phyloP scores from a whole-genome alignment of 2,113 vertebrate genomes.

The Elanoides forficatus region DNA sequence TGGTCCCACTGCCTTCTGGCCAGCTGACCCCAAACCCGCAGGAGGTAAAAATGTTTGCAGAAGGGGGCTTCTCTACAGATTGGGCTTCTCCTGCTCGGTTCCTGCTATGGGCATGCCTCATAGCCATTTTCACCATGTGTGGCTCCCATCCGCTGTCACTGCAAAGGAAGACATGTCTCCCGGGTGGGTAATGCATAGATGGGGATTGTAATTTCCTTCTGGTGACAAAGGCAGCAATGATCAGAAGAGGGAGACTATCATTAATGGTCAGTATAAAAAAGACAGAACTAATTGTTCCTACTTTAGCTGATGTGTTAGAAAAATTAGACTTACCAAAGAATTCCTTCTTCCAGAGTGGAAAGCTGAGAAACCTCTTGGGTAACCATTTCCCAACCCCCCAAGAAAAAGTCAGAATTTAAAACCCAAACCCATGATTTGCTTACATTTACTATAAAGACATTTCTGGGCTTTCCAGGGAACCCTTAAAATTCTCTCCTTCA shows the following conservation, averaged over 20 bases:
- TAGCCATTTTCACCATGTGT: neutral
- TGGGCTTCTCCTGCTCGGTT: neutral
- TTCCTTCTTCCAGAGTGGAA: neutral
- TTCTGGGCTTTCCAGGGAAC: neutral
- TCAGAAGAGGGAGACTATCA: neutral
- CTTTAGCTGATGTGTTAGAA: neutral
- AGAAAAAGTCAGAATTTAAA: neutral
- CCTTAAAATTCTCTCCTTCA: neutral
- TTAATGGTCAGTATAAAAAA: neutral
- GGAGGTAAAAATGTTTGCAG: neutral
- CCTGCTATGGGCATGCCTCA: neutral
- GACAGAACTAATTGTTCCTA: neutral
- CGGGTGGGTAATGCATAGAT: neutral
- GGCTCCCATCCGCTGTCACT: accelerated
- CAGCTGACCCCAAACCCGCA: neutral
- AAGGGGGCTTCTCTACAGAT: neutral
- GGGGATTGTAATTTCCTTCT: neutral
- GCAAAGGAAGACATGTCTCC: neutral
- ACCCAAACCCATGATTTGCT: neutral
- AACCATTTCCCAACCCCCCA: accelerated
- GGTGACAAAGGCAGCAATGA: neutral
- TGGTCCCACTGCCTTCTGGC: neutral
- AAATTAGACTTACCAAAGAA: neutral
- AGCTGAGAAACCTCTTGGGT: neutral
- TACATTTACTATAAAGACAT: neutral